Percentiles rank a stretch among this genome's conserved stretches.
Conservation (phyloP, 2,113 vertebrate species). For the Cryptoleucopteryx plumbea region DNA sequence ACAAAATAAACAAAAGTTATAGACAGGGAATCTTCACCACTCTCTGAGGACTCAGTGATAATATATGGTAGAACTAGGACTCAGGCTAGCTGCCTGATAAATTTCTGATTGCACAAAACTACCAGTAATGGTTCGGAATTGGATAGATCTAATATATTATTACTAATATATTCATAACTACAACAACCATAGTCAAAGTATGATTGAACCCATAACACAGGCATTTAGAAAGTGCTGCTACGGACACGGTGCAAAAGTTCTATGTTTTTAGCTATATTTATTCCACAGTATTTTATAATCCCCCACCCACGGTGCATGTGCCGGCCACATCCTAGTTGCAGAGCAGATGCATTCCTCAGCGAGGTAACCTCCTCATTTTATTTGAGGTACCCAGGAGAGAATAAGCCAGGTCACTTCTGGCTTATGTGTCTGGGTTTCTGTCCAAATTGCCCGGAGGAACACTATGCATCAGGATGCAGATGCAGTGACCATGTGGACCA, state of each 20-base stretch:
- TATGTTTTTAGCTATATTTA: background rate
- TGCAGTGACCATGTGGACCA: background rate
- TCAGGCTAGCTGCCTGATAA: background rate
- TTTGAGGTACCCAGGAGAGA: background rate
- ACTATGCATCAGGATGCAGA: background rate
- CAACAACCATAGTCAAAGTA: background rate
- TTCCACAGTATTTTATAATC: background rate
- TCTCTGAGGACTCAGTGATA: background rate
- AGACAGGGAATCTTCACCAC: background rate
- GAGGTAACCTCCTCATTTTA: background rate
- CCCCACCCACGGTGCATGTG: background rate
- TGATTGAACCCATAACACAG: rapidly evolving
- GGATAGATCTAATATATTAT: background rate
- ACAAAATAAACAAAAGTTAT: background rate
- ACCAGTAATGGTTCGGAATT: background rate
- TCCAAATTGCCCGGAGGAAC: background rate
- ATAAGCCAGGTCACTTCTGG: background rate
- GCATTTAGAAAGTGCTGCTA: background rate
- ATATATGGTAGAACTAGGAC: background rate
- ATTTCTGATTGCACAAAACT: background rate
- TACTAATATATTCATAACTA: background rate
- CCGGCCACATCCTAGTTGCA: background rate
- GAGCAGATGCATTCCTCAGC: background rate
- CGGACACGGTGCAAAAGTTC: background rate
- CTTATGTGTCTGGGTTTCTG: background rate